Evolutionary conservation across 2,797 vertebrate species (phyloP), one percentile per base, ranked within the genome.

Genomic region (Danio aesculapii): DNA sequence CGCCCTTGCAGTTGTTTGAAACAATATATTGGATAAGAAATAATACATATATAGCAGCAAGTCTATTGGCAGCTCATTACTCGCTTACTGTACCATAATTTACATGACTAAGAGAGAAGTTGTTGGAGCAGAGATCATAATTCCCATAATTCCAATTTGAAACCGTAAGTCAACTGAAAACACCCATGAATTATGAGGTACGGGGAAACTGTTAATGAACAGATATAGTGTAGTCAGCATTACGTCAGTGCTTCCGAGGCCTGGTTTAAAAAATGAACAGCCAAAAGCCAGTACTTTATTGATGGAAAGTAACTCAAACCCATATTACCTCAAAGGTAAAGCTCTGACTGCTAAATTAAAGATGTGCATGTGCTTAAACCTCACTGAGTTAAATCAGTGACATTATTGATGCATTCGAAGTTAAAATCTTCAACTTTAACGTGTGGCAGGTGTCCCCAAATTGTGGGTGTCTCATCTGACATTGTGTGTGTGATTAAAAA

Each of bases 401-500:
- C 46, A 61, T 46, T 21, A 57, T 64, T 7, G 13, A 46, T 6
- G n/a, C 53, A 8, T 47, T 16, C 17, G 10, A 77, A 66, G 77
- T 73, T 63, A 58, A 85, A 70, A 77, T 70, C 81, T 82, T 16
- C 3, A 41, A 43, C 53, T 50, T 61, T 6, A 43, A 44, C 21
- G 19, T 71, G 39, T n/a, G n/a, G 50, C 75, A 17, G 50, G 17
- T 21, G 71, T 55, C 13, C 6, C 4, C 82, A 82, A 84, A 86
- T 77, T 81, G 58, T 70, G 47, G 16, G 46, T 76, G 58, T 82
- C 53, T 13, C 16, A 47, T 17, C 43, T 71, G 80, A 77, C 77
- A 75, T 69, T 47, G 59, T 39, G 50, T 39, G 50, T 63, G 57
- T 78, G 84, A 84, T 86, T 86, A 72, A 68, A 83, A 78, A 50